phyloP scores from a whole-genome alignment of 2,888 invertebrate genomes.

The Chesias legatella region DNA sequence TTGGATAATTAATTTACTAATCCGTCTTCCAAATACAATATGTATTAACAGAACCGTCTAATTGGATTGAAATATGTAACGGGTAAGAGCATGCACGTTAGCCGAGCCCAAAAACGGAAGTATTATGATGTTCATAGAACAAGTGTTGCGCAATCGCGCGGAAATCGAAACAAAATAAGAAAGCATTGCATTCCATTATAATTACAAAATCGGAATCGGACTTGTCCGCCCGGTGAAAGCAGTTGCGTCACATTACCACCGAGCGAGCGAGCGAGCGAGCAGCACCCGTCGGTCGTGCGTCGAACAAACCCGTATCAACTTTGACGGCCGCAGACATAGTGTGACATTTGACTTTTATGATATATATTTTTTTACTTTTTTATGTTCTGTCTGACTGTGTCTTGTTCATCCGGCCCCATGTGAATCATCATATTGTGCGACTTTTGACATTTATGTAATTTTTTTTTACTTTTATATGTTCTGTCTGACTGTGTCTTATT shows the following conservation, averaged over 20 bases:
- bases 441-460: too few species aligned
- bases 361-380: too few species aligned
- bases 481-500: too few species aligned
- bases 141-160: conserved; percentile 50
- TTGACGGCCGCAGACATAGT: conserved; percentile 43
- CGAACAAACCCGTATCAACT: conserved; percentile 13
- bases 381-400: too few species aligned
- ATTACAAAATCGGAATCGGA: conserved; percentile 63
- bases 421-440: too few species aligned
- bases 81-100: conserved; percentile 5
- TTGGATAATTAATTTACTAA: background rate
- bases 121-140: conserved; percentile 44
- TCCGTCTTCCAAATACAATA: conserved; percentile 1
- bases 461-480: too few species aligned
- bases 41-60: conserved; percentile 6
- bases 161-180: conserved; percentile 68
- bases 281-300: background rate
- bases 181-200: conserved; percentile 70
- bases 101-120: conserved; percentile 55
- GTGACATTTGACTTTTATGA: conserved; percentile 73
- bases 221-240: conserved; percentile 16
- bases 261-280: conserved; percentile 7
- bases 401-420: too few species aligned
- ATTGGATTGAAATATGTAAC: conserved; percentile 2
- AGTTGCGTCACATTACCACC: too few species aligned